phyloP scores from a whole-genome alignment of 2,113 vertebrate genomes.

The Myxocyprinus asiaticus region DNA sequence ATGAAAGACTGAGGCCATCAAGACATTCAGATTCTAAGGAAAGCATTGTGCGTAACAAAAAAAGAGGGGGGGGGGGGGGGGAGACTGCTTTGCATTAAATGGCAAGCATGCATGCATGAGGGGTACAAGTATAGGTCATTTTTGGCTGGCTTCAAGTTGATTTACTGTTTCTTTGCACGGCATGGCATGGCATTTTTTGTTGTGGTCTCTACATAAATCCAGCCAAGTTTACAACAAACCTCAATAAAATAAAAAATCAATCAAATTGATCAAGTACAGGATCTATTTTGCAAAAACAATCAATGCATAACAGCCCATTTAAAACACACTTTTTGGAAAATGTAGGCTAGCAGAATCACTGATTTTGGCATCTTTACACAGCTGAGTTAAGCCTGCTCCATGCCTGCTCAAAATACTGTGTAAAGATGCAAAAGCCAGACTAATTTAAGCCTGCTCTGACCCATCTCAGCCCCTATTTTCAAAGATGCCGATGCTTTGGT shows the following conservation, averaged over 20 bases:
- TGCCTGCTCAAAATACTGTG: no score
- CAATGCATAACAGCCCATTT: background rate
- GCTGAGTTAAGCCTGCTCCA: background rate
- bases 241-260: background rate
- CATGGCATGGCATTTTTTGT: background rate
- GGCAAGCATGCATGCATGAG: no score
- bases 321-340: background rate
- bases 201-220: background rate
- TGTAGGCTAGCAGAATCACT: background rate
- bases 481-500: no score
- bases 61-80: no score
- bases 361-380: no score
- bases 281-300: background rate
- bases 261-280: no score
- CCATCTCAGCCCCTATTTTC: no score
- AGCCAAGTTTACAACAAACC: background rate
- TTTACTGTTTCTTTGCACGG: background rate
- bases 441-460: no score
- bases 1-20: background rate
- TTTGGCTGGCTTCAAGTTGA: no score
- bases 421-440: no score
- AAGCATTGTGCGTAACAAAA: background rate
- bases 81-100: no score
- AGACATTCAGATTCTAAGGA: background rate
- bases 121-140: no score